Conservation (phyloP, 1,140 invertebrate genomes). For the Parapsyche elsis region DNA sequence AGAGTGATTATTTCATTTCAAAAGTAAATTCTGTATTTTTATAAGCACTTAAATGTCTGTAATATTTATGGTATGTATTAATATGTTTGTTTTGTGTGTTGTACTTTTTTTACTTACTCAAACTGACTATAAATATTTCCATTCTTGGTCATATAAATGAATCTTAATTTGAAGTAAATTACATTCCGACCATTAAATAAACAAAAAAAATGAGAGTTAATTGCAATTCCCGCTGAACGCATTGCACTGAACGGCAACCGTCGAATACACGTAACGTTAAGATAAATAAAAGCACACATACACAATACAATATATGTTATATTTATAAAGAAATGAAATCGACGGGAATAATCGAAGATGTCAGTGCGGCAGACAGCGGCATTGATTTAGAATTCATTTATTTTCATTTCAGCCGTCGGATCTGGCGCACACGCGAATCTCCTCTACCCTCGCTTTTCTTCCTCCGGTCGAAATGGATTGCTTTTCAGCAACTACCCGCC, state of each 20-base stretch:
- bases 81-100: too few relatives aligned
- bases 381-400: conserved; percentile 43
- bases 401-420: conserved; percentile 26
- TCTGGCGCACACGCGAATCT: conserved; percentile 21
- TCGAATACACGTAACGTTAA: conserved; percentile 6
- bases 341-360: conserved; percentile 37
- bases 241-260: not conserved
- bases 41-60: too few relatives aligned
- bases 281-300: not conserved
- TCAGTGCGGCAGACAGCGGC: conserved; percentile 26
- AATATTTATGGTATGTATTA: too few relatives aligned
- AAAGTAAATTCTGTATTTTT: too few relatives aligned
- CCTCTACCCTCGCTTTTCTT: not conserved
- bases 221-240: not conserved
- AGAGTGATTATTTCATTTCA: too few relatives aligned
- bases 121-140: too few relatives aligned
- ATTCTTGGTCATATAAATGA: too few relatives aligned
- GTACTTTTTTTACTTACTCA: too few relatives aligned
- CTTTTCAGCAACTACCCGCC: not conserved
- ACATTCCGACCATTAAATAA: too few relatives aligned
- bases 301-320: not conserved
- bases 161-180: too few relatives aligned
- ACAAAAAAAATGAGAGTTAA: too few relatives aligned
- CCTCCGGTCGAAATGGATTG: not conserved
- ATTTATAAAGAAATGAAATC: conserved; percentile 15